Percentiles rank a stretch among this genome's conserved stretches.
Conservation (phyloP, 2,113 vertebrate species). For the Amblyornis subalaris region DNA sequence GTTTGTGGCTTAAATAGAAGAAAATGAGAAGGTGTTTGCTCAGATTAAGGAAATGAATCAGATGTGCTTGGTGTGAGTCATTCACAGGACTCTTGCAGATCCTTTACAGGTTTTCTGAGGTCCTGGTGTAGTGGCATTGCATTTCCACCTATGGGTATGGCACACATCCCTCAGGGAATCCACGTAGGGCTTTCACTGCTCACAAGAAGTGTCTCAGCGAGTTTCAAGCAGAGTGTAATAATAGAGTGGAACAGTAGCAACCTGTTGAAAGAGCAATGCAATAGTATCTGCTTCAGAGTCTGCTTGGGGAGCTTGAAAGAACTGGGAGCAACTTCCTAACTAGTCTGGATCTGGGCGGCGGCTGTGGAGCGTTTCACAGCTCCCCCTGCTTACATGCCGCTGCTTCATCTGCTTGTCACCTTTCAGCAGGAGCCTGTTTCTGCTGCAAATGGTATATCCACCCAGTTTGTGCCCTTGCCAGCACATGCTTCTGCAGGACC, state of each 20-base stretch:
- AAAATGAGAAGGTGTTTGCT: slow-evolving; percentile 39
- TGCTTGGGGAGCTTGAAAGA: not conserved
- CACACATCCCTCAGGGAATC: not conserved
- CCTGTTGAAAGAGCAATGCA: not conserved
- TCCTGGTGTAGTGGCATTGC: not conserved
- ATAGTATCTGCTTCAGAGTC: not conserved
- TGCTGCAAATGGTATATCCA: slow-evolving; percentile 36
- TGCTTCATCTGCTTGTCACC: slow-evolving; percentile 4
- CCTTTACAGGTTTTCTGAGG: not conserved
- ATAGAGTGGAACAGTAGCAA: not conserved
- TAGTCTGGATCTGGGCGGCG: not conserved
- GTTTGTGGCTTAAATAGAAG: slow-evolving; percentile 40
- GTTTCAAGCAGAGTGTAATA: not conserved
- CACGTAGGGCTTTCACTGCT: not conserved
- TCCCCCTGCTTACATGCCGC: not conserved
- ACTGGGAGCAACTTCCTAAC: not conserved
- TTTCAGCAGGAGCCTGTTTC: slow-evolving; percentile 48
- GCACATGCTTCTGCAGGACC: slow-evolving; percentile 62
- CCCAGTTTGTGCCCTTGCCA: slow-evolving; percentile 61
- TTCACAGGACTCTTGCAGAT: not conserved
- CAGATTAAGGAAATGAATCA: slow-evolving; percentile 20
- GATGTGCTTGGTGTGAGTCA: not conserved
- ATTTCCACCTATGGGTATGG: not conserved
- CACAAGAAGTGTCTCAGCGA: not conserved
- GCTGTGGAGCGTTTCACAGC: not conserved